Evolutionary conservation across 2,113 vertebrate species (phyloP).

Genomic region (Euleptes europaea): DNA sequence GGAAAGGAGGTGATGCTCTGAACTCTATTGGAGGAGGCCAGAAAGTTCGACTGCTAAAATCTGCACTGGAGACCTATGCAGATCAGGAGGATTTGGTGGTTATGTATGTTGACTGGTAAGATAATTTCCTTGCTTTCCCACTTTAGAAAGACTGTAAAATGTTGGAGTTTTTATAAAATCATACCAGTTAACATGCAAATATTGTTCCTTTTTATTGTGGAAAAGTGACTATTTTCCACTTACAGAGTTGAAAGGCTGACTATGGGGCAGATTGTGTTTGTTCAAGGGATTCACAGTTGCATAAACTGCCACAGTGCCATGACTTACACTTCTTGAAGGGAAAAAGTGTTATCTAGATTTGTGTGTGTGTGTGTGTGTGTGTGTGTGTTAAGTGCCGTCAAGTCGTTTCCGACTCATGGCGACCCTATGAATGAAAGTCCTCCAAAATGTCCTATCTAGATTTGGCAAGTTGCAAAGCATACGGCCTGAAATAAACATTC

Average conservation of each 20-base stretch:
- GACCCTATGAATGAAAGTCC: too few relatives aligned
- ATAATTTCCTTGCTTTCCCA: constrained; percentile 15
- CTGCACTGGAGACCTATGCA: constrained; percentile 80
- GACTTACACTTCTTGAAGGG: neutral
- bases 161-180: constrained; percentile 4
- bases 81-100: constrained; percentile 88
- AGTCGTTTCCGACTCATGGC: too few relatives aligned
- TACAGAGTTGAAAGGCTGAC: constrained; percentile 28
- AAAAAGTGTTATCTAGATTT: constrained; percentile 30
- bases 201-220: constrained; percentile 31
- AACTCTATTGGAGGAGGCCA: constrained; percentile 94
- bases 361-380: too few relatives aligned
- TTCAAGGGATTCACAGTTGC: constrained; percentile 24
- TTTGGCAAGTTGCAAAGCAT: constrained; percentile 27
- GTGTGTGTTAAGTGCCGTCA: too few relatives aligned
- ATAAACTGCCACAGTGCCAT: constrained; percentile 9
- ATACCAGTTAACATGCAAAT: constrained; percentile 2
- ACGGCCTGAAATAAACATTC: neutral
- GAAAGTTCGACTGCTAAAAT: constrained; percentile 93
- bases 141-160: neutral
- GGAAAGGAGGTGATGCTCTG: constrained; percentile 89
- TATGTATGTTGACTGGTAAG: constrained; percentile 91
- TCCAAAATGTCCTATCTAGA: constrained; percentile 33
- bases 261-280: neutral
- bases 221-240: constrained; percentile 32